A percentile compares a stretch with the other conserved stretches of the same genome.
Evolutionary conservation across 2,113 vertebrate species (phyloP).

Genomic region (Dasyurus viverrinus): DNA sequence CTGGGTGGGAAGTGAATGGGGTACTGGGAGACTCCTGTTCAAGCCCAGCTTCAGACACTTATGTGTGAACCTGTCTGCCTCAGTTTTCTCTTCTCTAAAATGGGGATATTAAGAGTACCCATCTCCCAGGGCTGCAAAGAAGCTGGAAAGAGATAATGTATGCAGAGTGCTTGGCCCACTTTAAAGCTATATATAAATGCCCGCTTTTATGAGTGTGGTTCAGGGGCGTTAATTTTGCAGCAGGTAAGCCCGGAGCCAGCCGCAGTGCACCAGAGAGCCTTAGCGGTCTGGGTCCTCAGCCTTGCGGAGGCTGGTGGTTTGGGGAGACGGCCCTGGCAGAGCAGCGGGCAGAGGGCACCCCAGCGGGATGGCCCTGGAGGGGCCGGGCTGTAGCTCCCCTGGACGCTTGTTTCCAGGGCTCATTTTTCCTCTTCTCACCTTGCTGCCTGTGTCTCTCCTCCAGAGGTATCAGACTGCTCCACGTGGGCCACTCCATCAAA

Average conservation of each 20-base stretch:
- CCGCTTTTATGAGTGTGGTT: background rate
- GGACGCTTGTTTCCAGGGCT: background rate
- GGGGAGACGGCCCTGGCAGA: background rate
- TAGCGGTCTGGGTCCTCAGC: background rate
- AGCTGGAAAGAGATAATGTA: background rate
- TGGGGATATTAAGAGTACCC: background rate
- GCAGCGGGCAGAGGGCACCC: too few relatives aligned
- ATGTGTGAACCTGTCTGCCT: background rate
- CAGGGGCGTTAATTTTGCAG: background rate
- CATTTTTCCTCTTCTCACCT: background rate
- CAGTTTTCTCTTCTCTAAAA: background rate
- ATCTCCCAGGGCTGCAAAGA: background rate
- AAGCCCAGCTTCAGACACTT: background rate
- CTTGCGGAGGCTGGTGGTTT: background rate
- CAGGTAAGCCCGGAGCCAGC: background rate
- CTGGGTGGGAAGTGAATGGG: background rate
- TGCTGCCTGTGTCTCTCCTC: background rate
- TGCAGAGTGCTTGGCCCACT: background rate
- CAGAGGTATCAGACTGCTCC: background rate
- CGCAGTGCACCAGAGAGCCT: background rate
- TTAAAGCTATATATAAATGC: background rate
- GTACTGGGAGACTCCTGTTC: background rate
- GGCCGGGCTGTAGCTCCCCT: background rate
- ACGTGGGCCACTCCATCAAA: background rate
- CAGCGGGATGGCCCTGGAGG: background rate